Conservation (phyloP, 2,888 invertebrate genomes). For the Eucera pruinosa region DNA sequence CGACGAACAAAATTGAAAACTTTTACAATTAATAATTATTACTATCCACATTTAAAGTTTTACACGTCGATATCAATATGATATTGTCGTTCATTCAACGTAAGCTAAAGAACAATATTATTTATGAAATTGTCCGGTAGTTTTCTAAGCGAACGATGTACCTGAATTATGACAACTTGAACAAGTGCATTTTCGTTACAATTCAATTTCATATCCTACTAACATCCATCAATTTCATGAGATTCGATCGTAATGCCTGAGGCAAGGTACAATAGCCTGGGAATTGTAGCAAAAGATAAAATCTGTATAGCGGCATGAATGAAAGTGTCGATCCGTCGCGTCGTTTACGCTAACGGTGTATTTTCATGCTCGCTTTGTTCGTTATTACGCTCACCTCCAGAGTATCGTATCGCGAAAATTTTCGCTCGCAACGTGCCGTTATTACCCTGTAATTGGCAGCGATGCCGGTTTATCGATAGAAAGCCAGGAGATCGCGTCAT, state of each 20-base stretch:
- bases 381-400: constrained; percentile 11
- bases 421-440: constrained; percentile 15
- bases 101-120: too few species aligned
- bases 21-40: too few species aligned
- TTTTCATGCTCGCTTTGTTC: constrained; percentile 44
- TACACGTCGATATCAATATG: too few species aligned
- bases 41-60: too few species aligned
- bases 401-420: constrained; percentile 23
- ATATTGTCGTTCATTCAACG: too few species aligned
- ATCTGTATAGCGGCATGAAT: constrained; percentile 25
- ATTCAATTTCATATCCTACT: constrained; percentile 3
- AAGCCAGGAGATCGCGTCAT: constrained; percentile 51
- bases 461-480: constrained; percentile 59
- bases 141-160: too few species aligned
- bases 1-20: too few species aligned
- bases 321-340: constrained; percentile 23
- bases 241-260: neutral
- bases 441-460: constrained; percentile 46
- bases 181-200: neutral
- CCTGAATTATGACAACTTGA: neutral
- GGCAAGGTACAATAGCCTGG: constrained; percentile 9
- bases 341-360: constrained; percentile 7
- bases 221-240: neutral
- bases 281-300: constrained; percentile 14
- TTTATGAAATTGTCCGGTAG: too few species aligned